Base-by-base conservation (phyloP, 2,113 vertebrate genomes). In the Chaetorhynchus papuensis region DNA sequence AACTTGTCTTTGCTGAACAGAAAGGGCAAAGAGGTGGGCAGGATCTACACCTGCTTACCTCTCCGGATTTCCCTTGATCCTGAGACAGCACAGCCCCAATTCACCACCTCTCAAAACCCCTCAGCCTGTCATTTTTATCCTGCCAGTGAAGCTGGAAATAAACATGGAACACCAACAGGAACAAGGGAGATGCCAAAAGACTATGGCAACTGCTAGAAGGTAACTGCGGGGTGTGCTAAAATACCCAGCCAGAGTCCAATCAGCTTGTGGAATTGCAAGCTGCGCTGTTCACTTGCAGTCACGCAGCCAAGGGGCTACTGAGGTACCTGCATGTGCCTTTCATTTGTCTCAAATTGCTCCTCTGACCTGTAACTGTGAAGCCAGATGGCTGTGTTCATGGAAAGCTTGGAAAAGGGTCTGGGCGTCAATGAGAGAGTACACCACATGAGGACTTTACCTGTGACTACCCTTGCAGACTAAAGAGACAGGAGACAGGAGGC, bases 401-500 rank as follows among this genome's bases (percentile, higher is more conserved):
- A 41, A 84, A 72, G 18, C 49, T 49, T 3, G 18, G 53, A 27
- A 71, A 37, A 59, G 13, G 42, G 17, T 13, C 70, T 28, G 35
- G 35, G 26, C 57, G 37, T 53, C 16, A 21, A 2, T 2, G 26
- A 22, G 6, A 71, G 52, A 41, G 45, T 77, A 54, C 27, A 39
- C 10, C 33, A 15, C 0, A 1, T 22, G 33, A 71, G 22, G 27
- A 72, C 15, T 39, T 57, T 17, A 56, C 26, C 31, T 19, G 1
- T 16, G 31, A 45, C 30, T 53, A 33, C 12, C 23, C 49, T 9
- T 41, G 21, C n/a, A 81, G 54, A 37, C 30, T 30, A 6, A 35
- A 47, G 1, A 56, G 49, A 35, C 0, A 10, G 37, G 18, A 80
- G 54, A 53, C 33, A 26, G 20, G 57, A 42, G 39, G 24, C 57